Base-by-base conservation (phyloP, 23 tunicate species). In the Trididemnum miniatum region DNA sequence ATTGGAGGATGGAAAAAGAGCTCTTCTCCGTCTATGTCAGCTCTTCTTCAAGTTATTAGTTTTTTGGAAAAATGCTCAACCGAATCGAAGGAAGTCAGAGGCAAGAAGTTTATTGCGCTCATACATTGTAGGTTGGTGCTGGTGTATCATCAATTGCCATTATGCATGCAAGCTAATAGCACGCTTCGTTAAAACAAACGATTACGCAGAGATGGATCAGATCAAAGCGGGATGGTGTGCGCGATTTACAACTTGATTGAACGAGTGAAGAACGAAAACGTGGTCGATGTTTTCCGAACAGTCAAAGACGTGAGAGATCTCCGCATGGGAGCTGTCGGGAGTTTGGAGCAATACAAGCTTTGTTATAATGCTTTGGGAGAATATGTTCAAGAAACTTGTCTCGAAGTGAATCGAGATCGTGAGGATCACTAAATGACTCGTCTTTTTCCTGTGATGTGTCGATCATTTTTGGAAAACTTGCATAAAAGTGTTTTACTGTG, bases 281-380 rank as follows among this genome's bases (percentile, higher is more conserved):
- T 49, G 32, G 89, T 85, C 23, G 83, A 85, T 40, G 83, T 85
- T 31, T 78, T 85, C 76, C 65, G 89, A 65, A 59, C 73, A 30
- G 89, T 77, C 32, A 85, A 85, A 35, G 83, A 85, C 51, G 40
- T 85, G 12, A 71, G 89, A 1, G 89, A 85, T 78, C 34, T 34
- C 24, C 83, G 89, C 20, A 40, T 66, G 40, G 54, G 62, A 49
- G 71, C 71, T 78, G 78, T 85, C 54, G 67, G 76, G 28, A 65
- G 31, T 29, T 26, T 79, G 2, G 60, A 35, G n/a, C 85, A 52
- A 20, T 87, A 80, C 63, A 63, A 80, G 28, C 80, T 71, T 49
- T 87, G 91, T 74, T 87, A 87, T 59, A 65, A 72, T 20, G 85
- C 81, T 35, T 85, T 87, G 1, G 22, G 65, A 18, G 85, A 87